Base-by-base conservation (phyloP, 1,140 invertebrate genomes). In the Mesaphorura yosii region DNA sequence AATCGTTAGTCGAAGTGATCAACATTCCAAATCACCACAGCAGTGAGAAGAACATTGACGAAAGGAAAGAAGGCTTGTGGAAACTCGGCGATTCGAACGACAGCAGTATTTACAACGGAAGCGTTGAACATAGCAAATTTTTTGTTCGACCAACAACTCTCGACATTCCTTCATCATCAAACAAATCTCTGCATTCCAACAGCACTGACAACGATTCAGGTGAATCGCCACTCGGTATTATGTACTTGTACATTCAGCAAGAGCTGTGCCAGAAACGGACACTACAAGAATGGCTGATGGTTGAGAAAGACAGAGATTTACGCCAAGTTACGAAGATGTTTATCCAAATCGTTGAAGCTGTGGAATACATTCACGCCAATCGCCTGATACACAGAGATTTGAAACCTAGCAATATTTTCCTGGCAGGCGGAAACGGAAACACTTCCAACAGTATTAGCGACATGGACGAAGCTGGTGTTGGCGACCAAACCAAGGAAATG, bases 351-450 rank as follows among this genome's bases (percentile, higher is more conserved):
- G 80, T 93, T 1, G 77, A 83, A 56, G 94, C 91, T 23, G 90
- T 98, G 6, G 85, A 93, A 54, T 97, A 97, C 73, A 85, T 98
- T 0, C 94, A 98, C 72, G 67, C 82, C 0, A 80, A 83, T 60
- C 85, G 87, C 3, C 75, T 97, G 0, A 96, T 97, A 67, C 92
- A 97, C 70, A 75, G 92, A 48, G 92, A 97, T 73, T 75, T 97
- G 20, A 96, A 97, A 74, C 83, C 85, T 72, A 65, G 55, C 34
- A 63, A 63, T 53, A 63, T 63, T 27, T 63, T 63, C 42, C 31
- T 60, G 38, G 54, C 57, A 6, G 60, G 52, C 20, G 53, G 41
- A 22, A 41, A 31, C 3, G 41, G 48, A 17, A n/a, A n/a, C n/a
- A 49, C 38, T 42, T 15, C n/a, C 17, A 31, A 27, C 19, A 27